Evolutionary conservation across 1,140 invertebrate species (phyloP).

Genomic region (Halyomorpha halys): DNA sequence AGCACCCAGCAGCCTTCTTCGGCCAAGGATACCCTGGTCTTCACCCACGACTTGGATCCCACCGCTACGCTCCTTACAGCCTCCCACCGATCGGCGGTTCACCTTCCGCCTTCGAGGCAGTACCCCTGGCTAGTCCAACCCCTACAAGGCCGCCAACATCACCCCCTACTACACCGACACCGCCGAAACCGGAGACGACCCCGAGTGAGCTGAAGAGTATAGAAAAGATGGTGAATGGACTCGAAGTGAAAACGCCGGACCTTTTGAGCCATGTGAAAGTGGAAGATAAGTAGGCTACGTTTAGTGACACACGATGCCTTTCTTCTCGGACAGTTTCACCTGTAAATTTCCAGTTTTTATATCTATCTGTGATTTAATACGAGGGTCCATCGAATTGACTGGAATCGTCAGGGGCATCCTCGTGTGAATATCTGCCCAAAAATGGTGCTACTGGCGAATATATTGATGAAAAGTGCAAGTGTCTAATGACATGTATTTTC

Average conservation of each 20-base stretch:
- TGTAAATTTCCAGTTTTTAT: conserved; percentile 19
- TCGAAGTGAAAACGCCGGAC: conserved; percentile 45
- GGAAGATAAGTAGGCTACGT: conserved; percentile 25
- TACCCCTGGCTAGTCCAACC: conserved; percentile 35
- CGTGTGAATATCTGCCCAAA: conserved; percentile 13
- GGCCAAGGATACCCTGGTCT: conserved; percentile 42
- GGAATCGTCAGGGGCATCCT: conserved; percentile 12
- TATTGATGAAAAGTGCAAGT: conserved; percentile 8
- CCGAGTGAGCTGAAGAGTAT: conserved; percentile 80
- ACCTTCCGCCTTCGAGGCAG: conserved; percentile 64
- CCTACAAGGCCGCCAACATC: conserved; percentile 26
- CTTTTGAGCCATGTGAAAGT: conserved; percentile 29
- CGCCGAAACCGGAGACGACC: conserved; percentile 25
- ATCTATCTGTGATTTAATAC: conserved; percentile 18
- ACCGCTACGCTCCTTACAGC: conserved; percentile 49
- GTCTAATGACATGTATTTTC: conserved; percentile 11
- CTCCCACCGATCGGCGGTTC: conserved; percentile 34
- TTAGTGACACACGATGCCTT: conserved; percentile 10
- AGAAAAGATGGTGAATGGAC: conserved; percentile 91
- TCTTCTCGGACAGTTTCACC: conserved; percentile 12
- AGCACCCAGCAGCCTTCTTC: conserved; percentile 59
- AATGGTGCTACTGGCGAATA: conserved; percentile 13
- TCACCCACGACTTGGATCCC: conserved; percentile 54
- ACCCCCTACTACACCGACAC: conserved; percentile 21
- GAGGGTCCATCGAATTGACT: conserved; percentile 13